A percentile compares a stretch with the other conserved stretches of the same genome.
These are phyloP conservation scores for Peromyscus californicus DNA, from an alignment of 2,113 vertebrate species.

Conservation along the genomic window DNA sequence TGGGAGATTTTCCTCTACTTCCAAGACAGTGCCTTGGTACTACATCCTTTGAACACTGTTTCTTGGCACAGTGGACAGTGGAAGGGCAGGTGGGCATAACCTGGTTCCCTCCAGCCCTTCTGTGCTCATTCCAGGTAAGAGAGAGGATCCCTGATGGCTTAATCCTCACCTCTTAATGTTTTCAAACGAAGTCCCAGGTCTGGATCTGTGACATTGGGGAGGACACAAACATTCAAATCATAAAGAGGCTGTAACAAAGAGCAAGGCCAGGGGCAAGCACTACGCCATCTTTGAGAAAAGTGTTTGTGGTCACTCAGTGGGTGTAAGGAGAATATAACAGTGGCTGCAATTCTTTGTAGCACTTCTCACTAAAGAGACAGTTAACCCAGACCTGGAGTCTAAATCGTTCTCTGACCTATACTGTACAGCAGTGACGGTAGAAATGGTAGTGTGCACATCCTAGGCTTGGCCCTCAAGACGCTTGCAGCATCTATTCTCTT, in stretches of 20 bases:
- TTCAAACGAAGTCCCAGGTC: not conserved
- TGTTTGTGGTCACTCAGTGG: not conserved
- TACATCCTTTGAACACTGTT: not conserved
- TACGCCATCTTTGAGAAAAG: not conserved
- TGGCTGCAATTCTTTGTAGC: not conserved
- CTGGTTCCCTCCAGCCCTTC: not conserved
- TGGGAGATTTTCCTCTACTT: not conserved
- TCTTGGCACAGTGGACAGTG: not conserved
- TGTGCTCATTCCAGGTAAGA: not conserved
- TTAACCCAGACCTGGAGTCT: not conserved
- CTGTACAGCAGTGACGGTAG: fast-evolving
- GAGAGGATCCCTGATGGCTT: not conserved
- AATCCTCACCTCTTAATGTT: no score
- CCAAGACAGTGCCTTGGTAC: not conserved
- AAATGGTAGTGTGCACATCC: not conserved
- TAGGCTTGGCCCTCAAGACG: not conserved
- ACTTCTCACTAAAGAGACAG: not conserved
- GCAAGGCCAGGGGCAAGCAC: not conserved
- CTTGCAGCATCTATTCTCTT: not conserved
- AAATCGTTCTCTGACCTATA: not conserved
- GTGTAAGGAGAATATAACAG: not conserved
- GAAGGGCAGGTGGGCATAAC: not conserved
- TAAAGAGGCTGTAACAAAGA: not conserved
- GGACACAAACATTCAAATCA: not conserved
- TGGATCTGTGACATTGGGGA: not conserved